Conservation (phyloP, 2,888 invertebrate species). For the Rhimphoctona megacephalus region DNA sequence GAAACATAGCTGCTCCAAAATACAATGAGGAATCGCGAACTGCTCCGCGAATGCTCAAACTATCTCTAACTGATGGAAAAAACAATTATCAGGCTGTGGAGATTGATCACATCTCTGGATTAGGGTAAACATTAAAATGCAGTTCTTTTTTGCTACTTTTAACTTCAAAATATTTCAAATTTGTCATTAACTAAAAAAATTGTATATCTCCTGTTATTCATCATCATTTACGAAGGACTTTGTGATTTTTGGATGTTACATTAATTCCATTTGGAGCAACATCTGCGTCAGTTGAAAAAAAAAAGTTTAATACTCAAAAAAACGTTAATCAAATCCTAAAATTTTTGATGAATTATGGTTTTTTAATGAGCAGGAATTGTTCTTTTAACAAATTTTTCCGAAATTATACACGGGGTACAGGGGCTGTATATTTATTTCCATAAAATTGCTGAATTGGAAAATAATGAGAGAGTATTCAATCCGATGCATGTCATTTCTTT, state of each 20-base stretch:
- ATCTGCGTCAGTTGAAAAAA: neutral
- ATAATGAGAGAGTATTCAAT: neutral
- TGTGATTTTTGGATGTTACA: neutral
- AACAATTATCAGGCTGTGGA: slow-evolving; percentile 92
- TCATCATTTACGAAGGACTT: neutral
- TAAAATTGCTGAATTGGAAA: neutral
- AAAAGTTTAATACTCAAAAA: too few species aligned
- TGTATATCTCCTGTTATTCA: neutral
- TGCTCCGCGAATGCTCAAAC: slow-evolving; percentile 93
- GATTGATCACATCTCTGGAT: slow-evolving; percentile 88
- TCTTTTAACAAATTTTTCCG: neutral
- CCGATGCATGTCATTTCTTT: neutral
- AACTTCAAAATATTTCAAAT: neutral
- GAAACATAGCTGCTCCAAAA: slow-evolving; percentile 96
- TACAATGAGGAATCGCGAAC: slow-evolving; percentile 93
- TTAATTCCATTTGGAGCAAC: neutral
- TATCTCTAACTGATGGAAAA: slow-evolving; percentile 95
- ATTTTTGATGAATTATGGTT: too few species aligned
- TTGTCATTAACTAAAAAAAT: neutral
- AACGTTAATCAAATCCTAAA: too few species aligned
- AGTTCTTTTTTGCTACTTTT: neutral
- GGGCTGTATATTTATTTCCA: neutral
- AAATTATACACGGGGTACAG: neutral
- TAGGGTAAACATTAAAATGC: slow-evolving; percentile 84
- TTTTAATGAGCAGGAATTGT: too few species aligned